Evolutionary conservation across 2,113 vertebrate species (phyloP).

Genomic region (Panthera uncia): DNA sequence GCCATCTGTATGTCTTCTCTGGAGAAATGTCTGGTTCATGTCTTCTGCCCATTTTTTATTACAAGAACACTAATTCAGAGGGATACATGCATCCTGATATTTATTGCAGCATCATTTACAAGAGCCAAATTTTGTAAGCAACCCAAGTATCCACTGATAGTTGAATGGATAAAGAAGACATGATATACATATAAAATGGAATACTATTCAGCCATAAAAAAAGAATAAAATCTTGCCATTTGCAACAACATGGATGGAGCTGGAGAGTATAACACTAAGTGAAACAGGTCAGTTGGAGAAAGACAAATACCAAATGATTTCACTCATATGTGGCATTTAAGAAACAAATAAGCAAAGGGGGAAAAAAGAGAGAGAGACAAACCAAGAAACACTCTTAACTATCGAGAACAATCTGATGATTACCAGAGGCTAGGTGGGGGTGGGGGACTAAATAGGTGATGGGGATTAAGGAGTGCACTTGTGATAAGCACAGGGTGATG

Average conservation of each 20-base stretch:
- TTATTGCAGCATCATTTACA: background rate
- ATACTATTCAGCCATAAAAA: background rate
- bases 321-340: background rate
- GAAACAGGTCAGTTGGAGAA: background rate
- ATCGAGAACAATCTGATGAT: background rate
- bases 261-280: background rate
- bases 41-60: background rate
- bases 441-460: background rate
- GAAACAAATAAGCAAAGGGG: background rate
- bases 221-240: background rate
- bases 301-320: background rate
- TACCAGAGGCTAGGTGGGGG: background rate
- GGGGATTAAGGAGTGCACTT: background rate
- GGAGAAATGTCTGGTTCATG: background rate
- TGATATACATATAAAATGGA: background rate
- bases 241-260: background rate
- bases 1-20: background rate
- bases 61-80: background rate
- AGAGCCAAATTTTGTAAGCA: background rate
- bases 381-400: background rate
- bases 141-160: background rate
- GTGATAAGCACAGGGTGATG: background rate
- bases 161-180: background rate
- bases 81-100: background rate
- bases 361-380: background rate